Evolutionary conservation across 2,888 invertebrate genomes (phyloP), one percentile per base, ranked within the genome.

Genomic region (Ectropis crepuscularia): DNA sequence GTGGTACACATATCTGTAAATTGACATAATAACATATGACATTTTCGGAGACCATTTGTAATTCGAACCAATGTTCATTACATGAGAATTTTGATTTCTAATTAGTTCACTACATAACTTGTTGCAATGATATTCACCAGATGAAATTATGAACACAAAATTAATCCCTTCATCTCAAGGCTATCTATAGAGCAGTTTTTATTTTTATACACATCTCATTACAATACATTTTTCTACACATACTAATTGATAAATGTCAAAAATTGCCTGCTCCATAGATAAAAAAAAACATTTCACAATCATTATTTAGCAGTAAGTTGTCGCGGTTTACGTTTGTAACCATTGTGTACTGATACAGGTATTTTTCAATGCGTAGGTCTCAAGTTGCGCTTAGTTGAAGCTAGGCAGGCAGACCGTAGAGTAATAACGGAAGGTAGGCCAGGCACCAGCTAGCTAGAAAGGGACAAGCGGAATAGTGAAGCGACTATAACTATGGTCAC

Each of bases 341-440:
- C 63, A 59, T 49, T 81, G 76, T 82, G 74, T 80, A 82, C 79
- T 84, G 73, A 83, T 74, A 72, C 77, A 78, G 73, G 70, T 78
- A 80, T 88, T 91, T 89, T 90, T 90, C 84, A 89, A 91, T 89
- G 85, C 85, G 82, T 92, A 92, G 92, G 92, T 92, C 76, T 83
- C 86, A 91, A 91, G 90, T 90, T 86, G 85, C 85, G 87, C 88
- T 86, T 87, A 89, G 87, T 87, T 84, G 87, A 89, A 86, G 88
- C 90, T 91, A 91, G 91, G 92, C 92, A 92, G 92, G 91, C 88
- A 88, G 88, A 84, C 79, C 78, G 74, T 89, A 86, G 82, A 82
- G 80, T 88, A 88, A 81, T 77, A 82, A 85, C 77, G 82, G 82
- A 78, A 87, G 85, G 83, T 89, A 90, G 89, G 88, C 85, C 83